Conservation (phyloP, 1,140 invertebrate species). For the Brachionus rotundiformis region DNA sequence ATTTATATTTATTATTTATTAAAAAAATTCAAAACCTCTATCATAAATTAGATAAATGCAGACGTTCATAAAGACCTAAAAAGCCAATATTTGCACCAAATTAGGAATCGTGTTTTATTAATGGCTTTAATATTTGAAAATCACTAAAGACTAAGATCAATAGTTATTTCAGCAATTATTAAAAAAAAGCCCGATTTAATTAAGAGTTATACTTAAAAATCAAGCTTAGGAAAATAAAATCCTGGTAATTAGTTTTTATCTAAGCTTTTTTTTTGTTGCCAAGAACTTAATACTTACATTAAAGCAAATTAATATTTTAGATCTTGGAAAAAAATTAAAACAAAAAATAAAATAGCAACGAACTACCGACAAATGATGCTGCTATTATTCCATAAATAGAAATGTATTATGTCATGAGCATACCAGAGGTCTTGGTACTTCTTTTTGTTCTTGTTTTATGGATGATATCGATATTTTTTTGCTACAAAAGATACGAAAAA, state of each 20-base stretch:
- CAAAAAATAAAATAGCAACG: background rate
- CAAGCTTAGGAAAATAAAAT: background rate
- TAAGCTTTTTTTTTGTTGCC: background rate
- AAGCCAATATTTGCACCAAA: background rate
- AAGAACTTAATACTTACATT: background rate
- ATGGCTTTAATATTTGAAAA: conserved; percentile 16
- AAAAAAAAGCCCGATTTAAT: background rate
- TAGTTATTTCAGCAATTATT: conserved; percentile 2
- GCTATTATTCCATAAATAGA: background rate
- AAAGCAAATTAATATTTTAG: background rate
- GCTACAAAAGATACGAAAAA: conserved; percentile 46
- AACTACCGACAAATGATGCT: background rate
- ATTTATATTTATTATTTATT: background rate
- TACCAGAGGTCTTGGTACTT: conserved; percentile 42
- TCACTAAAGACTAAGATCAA: background rate
- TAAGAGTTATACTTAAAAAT: background rate
- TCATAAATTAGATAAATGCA: background rate
- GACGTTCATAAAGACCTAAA: background rate
- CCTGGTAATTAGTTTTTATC: background rate
- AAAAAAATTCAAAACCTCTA: background rate
- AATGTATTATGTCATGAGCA: conserved; percentile 51
- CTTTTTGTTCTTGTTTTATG: conserved; percentile 19
- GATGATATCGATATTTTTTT: conserved; percentile 48
- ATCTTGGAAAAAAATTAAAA: background rate
- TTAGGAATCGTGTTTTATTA: conserved; percentile 3